Percentiles rank a stretch among this genome's conserved stretches.
phyloP scores from a whole-genome alignment of 30 jellyfish, hydroid and myxozoan species.

The Calvadosia cruxmelitensis region DNA sequence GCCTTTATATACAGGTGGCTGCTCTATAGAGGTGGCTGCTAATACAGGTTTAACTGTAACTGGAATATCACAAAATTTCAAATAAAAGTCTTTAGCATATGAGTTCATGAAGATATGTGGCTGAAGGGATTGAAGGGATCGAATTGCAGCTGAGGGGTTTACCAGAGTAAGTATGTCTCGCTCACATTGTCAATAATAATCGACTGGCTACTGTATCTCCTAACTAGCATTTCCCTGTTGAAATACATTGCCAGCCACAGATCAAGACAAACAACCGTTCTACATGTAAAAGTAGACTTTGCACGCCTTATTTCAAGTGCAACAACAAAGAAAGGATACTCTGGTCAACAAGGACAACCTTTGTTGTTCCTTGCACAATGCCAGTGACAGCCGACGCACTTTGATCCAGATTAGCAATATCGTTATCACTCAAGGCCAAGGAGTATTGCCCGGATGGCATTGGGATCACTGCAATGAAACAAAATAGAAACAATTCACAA shows the following conservation, averaged over 20 bases:
- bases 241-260: no score
- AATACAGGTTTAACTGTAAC: no score
- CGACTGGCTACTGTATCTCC: no score
- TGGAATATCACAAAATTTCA: neutral
- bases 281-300: neutral
- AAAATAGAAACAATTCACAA: no score
- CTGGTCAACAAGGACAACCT: conserved; percentile 65
- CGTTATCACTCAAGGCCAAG: conserved; percentile 27
- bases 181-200: no score
- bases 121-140: neutral
- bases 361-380: conserved; percentile 43
- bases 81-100: neutral
- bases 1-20: no score
- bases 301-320: no score
- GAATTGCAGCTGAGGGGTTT: no score
- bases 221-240: no score
- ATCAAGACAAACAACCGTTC: neutral
- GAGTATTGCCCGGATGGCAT: conserved; percentile 86
- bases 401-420: conserved; percentile 32
- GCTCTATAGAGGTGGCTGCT: no score
- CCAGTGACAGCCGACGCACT: conserved; percentile 64
- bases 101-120: neutral
- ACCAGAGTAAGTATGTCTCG: no score
- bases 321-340: conserved; percentile 66
- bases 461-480: conserved; percentile 33